Conservation (phyloP, 2,113 vertebrate genomes). For the Euleptes europaea region DNA sequence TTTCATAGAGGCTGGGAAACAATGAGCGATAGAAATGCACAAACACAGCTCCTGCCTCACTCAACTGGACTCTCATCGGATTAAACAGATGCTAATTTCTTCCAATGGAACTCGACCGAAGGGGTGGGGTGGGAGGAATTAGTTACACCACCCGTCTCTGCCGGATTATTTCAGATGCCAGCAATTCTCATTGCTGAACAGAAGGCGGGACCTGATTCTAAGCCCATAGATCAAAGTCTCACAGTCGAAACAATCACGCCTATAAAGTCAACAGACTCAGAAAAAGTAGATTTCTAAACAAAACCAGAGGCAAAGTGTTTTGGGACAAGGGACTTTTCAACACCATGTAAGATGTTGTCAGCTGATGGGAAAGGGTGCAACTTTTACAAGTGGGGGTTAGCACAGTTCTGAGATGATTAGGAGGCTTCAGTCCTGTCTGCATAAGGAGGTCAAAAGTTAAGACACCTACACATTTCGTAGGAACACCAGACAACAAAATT, state of each 20-base stretch:
- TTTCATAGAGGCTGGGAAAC: background rate
- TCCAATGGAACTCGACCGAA: background rate
- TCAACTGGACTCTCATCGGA: background rate
- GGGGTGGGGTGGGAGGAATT: background rate
- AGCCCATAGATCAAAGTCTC: background rate
- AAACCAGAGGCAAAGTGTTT: background rate
- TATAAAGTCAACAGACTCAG: background rate
- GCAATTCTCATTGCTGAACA: slow-evolving; percentile 18
- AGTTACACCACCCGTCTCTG: fast-evolving
- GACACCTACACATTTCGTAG: slow-evolving; percentile 7
- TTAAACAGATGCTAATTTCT: background rate
- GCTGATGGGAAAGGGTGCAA: background rate
- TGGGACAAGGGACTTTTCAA: background rate
- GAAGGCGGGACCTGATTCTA: slow-evolving; percentile 14
- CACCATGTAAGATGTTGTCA: background rate
- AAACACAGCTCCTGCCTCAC: background rate
- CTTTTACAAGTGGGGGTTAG: too few species aligned
- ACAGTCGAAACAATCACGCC: background rate
- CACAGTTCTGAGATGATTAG: background rate
- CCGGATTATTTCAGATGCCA: background rate
- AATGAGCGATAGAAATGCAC: background rate
- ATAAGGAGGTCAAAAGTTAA: too few species aligned
- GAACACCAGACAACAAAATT: background rate
- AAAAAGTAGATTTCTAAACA: background rate
- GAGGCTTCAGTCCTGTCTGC: background rate